Conservation (phyloP, 2,888 invertebrate species). For the Acanthosoma haemorrhoidale region DNA sequence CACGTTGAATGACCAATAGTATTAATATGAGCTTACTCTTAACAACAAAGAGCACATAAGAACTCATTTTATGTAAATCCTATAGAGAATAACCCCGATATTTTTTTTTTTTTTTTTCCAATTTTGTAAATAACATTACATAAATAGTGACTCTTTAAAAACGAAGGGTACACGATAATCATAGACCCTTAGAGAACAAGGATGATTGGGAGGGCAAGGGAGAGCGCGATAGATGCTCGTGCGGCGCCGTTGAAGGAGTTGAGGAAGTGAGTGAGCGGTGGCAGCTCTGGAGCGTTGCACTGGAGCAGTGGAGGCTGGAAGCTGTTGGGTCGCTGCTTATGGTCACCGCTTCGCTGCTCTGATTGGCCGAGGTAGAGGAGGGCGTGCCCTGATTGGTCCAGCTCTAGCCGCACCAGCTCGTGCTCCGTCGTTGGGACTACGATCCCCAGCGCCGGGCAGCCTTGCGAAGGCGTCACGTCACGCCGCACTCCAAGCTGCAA, state of each 20-base stretch:
- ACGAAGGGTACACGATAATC: not conserved
- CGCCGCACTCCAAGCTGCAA: conserved; percentile 52
- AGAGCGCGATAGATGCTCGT: not conserved
- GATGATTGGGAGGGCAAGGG: not conserved
- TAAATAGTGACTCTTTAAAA: not conserved
- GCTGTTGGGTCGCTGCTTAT: conserved; percentile 49
- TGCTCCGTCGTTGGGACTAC: conserved; percentile 51
- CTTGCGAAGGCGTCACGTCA: conserved; percentile 52
- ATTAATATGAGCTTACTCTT: no score
- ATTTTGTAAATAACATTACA: not conserved
- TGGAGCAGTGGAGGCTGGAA: conserved; percentile 53
- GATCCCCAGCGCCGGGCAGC: conserved; percentile 53
- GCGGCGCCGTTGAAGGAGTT: conserved; percentile 30
- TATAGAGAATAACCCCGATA: no score
- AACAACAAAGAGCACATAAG: no score
- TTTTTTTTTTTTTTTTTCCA: not conserved
- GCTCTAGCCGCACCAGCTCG: conserved; percentile 52
- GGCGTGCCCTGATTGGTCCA: conserved; percentile 48
- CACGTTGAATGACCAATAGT: no score
- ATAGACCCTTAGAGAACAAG: not conserved
- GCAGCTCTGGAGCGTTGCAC: conserved; percentile 44
- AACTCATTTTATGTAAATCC: no score
- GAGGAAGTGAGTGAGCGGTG: conserved; percentile 38
- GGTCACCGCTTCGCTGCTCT: conserved; percentile 46
- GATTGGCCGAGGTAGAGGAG: conserved; percentile 51